Evolutionary conservation across 2,113 vertebrate species (phyloP), one percentile per base, ranked within the genome.

Genomic region (Apodemus sylvaticus): DNA sequence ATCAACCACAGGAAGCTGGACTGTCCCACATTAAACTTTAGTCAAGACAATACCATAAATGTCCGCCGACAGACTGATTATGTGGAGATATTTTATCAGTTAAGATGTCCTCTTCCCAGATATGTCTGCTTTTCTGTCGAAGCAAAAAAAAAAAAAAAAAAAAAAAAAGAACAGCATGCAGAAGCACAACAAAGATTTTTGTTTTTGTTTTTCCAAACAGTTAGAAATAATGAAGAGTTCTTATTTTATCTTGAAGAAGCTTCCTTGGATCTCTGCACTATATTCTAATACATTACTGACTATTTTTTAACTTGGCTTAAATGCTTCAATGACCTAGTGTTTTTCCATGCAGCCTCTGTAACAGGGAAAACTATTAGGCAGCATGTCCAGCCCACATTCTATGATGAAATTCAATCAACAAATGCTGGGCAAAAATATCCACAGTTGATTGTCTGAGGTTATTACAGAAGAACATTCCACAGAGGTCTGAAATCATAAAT

Each of bases 341-440:
- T 95, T 94, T 95, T 73, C 86, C 81, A 70, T 74, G 24, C 53
- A 90, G 29, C 20, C 14, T 95, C 34, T 94, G 29, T 87, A 74
- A 94, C 71, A 83, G 64, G 48, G 39, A 91, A 94, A 88, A 55
- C 81, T 81, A 86, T 66, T 92, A 88, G 55, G 36, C 81, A 91
- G 3, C 51, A 58, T 51, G 42, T 94, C 79, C 66, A 39, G 24
- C 24, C 64, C 60, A 91, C 64, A 93, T 86, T 82, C 34, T 89
- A 10, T 94, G 88, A 73, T 81, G n/a, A 95, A 91, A 86, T 93
- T 60, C 68, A 90, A 66, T 86, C 51, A 97, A 82, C 36, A 94
- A 90, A 95, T 82, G 36, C 66, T 22, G 74, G 22, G 13, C n/a
- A 91, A 71, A 24, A 60, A 68, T 51, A 71, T 83, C 68, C 10